A percentile compares a stretch with the other conserved stretches of the same genome.
Conservation (phyloP, 2,797 vertebrate genomes). For the Pempheris klunzingeri region DNA sequence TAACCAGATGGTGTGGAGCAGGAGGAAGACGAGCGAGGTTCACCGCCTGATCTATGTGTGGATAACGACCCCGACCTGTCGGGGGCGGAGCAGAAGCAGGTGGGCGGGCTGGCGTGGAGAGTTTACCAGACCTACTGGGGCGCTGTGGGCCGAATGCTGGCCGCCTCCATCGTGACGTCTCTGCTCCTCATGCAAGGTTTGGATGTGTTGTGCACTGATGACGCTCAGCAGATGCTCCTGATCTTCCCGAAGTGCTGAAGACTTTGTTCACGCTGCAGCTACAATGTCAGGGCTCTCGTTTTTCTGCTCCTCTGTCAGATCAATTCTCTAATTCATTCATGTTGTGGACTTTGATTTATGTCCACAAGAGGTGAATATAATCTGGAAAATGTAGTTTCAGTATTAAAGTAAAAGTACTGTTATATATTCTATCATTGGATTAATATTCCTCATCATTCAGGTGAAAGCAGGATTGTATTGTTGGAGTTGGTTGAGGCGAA, state of each 20-base stretch:
- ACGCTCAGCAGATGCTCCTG: not conserved
- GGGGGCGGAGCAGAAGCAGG: constrained; percentile 92
- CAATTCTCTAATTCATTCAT: not conserved
- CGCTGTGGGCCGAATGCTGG: constrained; percentile 87
- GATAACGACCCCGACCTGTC: constrained; percentile 56
- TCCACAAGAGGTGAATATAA: not conserved
- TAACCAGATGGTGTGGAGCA: constrained; percentile 59
- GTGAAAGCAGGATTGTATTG: too few species aligned
- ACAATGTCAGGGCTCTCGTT: not conserved
- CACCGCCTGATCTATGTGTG: constrained; percentile 30
- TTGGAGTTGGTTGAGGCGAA: too few species aligned
- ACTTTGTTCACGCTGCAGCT: not conserved
- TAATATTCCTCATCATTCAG: too few species aligned
- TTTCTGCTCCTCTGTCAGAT: too few species aligned
- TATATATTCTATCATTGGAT: too few species aligned
- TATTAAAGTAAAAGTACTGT: too few species aligned
- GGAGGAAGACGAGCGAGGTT: constrained; percentile 30
- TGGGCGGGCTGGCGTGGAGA: constrained; percentile 89
- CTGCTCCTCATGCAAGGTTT: constrained; percentile 97
- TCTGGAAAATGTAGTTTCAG: too few species aligned
- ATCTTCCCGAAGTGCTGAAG: too few species aligned
- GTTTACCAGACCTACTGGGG: constrained; percentile 93
- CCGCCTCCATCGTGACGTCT: constrained; percentile 85
- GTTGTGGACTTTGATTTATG: too few species aligned
- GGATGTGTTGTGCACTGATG: not conserved